Percentiles rank a stretch among this genome's conserved stretches.
phyloP scores from a whole-genome alignment of 2,888 invertebrate genomes.

The Bellardia pandia region DNA sequence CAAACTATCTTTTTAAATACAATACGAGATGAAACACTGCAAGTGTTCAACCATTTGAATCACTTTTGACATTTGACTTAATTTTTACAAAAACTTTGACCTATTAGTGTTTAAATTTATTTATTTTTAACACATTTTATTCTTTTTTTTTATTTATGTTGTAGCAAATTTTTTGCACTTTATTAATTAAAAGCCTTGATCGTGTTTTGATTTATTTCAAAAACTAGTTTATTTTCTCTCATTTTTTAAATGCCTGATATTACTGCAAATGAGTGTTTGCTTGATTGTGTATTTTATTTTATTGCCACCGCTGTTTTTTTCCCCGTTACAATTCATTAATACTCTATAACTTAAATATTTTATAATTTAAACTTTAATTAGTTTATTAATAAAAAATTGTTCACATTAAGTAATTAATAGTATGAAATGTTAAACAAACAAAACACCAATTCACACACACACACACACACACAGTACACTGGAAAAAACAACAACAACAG shows the following conservation, averaged over 20 bases:
- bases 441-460: not conserved
- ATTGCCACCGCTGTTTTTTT: constrained; percentile 20
- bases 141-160: not conserved
- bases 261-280: constrained; percentile 17
- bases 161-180: not conserved
- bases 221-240: constrained; percentile 1
- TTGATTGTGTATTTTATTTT: constrained; percentile 11
- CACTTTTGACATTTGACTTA: constrained; percentile 8
- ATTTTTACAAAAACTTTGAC: not conserved
- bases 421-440: constrained; percentile 35
- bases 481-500: not conserved
- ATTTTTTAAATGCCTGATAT: constrained; percentile 20
- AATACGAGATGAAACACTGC: too few relatives aligned
- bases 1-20: too few relatives aligned
- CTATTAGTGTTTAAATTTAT: not conserved
- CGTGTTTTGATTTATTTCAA: constrained; percentile 39
- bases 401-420: constrained; percentile 51
- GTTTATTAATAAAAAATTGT: constrained; percentile 58
- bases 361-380: constrained; percentile 51
- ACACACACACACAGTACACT: not conserved
- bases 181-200: constrained; percentile 49
- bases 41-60: not conserved
- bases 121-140: constrained; percentile 26
- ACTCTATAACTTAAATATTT: constrained; percentile 45
- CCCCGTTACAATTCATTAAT: constrained; percentile 29